Percentiles rank a stretch among this genome's conserved stretches.
Evolutionary conservation across 2,113 vertebrate species (phyloP).

Genomic region (Ceratotherium simum): DNA sequence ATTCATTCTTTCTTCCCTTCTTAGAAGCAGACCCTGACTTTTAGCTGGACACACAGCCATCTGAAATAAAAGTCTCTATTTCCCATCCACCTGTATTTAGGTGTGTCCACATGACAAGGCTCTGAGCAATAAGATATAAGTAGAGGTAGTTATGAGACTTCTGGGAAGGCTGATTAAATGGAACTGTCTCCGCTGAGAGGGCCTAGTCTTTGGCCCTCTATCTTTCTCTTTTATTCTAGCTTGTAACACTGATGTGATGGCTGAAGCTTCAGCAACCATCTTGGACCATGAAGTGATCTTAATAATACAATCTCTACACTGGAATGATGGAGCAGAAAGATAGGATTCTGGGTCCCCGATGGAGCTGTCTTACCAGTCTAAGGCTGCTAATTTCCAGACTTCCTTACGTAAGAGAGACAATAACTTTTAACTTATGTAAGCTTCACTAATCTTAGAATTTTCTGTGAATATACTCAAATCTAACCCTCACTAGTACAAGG

Average conservation of each 20-base stretch:
- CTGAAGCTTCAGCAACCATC: background rate
- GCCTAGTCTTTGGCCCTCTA: background rate
- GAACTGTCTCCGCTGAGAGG: background rate
- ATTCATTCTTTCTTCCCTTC: background rate
- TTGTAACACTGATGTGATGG: background rate
- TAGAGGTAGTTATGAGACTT: background rate
- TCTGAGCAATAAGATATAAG: background rate
- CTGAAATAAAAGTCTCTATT: background rate
- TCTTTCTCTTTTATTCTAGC: background rate
- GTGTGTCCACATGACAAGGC: background rate
- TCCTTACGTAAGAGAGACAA: constrained; percentile 2
- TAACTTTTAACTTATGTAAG: background rate
- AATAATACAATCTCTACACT: background rate
- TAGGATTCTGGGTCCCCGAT: background rate
- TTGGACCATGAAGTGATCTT: background rate
- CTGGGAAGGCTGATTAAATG: background rate
- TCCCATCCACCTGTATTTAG: background rate
- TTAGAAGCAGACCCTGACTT: background rate
- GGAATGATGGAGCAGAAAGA: background rate
- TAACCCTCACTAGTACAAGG: background rate
- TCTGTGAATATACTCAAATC: background rate
- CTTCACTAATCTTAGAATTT: constrained; percentile 22
- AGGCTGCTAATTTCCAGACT: background rate
- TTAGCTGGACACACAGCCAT: background rate
- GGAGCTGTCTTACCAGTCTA: background rate